These are phyloP conservation scores for Trochalopteron elliotii DNA, from an alignment of 2,113 vertebrate species.

Conservation along the genomic window DNA sequence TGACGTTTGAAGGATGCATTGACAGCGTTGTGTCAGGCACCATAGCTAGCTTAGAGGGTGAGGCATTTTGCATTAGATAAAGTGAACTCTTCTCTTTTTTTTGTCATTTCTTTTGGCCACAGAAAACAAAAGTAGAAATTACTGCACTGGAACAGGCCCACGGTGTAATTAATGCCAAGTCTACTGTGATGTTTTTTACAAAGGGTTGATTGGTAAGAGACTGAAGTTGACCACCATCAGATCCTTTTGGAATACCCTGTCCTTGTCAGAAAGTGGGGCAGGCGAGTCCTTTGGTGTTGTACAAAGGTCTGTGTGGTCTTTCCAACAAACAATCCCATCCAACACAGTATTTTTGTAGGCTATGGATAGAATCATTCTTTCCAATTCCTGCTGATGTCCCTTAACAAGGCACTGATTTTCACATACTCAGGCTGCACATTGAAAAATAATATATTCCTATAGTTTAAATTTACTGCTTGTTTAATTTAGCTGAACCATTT, in stretches of 20 bases:
- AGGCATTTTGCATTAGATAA: not conserved
- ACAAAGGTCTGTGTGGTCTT: not conserved
- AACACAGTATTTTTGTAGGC: not conserved
- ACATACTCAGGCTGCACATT: not conserved
- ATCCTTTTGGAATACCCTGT: not conserved
- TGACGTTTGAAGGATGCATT: not conserved
- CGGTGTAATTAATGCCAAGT: not conserved
- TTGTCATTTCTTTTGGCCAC: not conserved
- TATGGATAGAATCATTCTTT: not conserved
- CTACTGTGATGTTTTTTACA: not conserved
- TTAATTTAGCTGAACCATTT: not conserved
- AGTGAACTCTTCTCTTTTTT: not conserved
- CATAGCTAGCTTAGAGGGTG: not conserved
- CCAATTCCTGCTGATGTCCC: not conserved
- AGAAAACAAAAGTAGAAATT: not conserved
- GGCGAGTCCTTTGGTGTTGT: not conserved
- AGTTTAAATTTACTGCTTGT: not conserved
- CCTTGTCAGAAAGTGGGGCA: not conserved
- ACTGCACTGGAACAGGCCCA: not conserved
- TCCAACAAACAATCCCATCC: not conserved
- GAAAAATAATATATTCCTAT: not conserved
- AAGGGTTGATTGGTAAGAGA: not conserved
- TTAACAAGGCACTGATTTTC: not conserved
- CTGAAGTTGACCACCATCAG: not conserved
- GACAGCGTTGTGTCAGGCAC: not conserved